These are phyloP conservation scores for Coboldia fuscipes DNA, from an alignment of 1,140 invertebrate genomes.

Conservation along the genomic window DNA sequence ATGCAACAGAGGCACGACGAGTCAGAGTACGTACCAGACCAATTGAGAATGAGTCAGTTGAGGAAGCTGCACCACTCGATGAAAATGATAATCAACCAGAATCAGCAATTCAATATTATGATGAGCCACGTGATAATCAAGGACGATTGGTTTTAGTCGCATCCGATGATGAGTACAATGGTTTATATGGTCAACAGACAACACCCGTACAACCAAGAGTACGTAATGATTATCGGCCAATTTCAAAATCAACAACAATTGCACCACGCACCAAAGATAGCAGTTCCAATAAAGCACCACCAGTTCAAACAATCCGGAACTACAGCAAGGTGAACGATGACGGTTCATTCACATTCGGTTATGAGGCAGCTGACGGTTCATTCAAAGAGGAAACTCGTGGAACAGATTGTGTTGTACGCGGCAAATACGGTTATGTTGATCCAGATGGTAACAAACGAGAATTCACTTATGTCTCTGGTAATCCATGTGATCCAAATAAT, in stretches of 20 bases:
- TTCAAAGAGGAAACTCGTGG: conserved; percentile 76
- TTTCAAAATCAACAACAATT: conserved; percentile 10
- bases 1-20: neutral
- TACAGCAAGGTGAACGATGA: conserved; percentile 68
- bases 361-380: conserved; percentile 71
- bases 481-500: conserved; percentile 65
- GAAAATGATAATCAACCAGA: conserved; percentile 10
- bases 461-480: conserved; percentile 80
- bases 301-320: conserved; percentile 56
- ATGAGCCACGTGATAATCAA: conserved; percentile 7
- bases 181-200: conserved; percentile 18
- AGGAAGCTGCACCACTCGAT: conserved; percentile 6
- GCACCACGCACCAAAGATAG: conserved; percentile 29
- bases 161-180: conserved; percentile 20
- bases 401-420: conserved; percentile 66
- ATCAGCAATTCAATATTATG: conserved; percentile 19
- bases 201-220: conserved; percentile 9
- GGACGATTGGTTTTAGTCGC: conserved; percentile 15
- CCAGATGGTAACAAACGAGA: conserved; percentile 71
- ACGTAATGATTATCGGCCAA: conserved; percentile 12
- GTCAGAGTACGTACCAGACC: neutral
- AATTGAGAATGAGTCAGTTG: neutral
- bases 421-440: conserved; percentile 67
- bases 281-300: conserved; percentile 37
- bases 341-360: conserved; percentile 38